phyloP scores from a whole-genome alignment of 2,888 invertebrate genomes.

The Drosophila colorata region DNA sequence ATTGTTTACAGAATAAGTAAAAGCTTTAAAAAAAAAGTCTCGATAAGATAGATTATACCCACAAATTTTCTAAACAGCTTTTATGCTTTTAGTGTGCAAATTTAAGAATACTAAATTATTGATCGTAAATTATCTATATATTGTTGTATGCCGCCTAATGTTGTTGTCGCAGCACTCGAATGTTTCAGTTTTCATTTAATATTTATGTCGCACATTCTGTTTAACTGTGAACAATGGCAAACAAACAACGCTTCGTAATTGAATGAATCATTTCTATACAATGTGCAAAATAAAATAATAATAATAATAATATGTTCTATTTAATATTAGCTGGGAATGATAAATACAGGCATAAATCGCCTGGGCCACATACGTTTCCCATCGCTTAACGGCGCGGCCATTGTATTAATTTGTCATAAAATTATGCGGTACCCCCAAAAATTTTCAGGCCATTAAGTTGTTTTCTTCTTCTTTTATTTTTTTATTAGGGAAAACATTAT shows the following conservation, averaged over 20 bases:
- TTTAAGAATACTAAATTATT: slow-evolving; percentile 53
- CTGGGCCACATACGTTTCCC: slow-evolving; percentile 53
- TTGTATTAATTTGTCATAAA: slow-evolving; percentile 80
- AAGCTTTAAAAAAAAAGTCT: slow-evolving; percentile 7
- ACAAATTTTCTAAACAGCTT: slow-evolving; percentile 6
- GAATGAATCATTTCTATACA: slow-evolving; percentile 72
- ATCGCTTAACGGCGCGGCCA: slow-evolving; percentile 32
- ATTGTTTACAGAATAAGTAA: background rate
- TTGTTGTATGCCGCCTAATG: slow-evolving; percentile 48
- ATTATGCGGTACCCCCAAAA: slow-evolving; percentile 62
- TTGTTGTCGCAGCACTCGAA: slow-evolving; percentile 5
- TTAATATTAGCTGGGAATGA: slow-evolving; percentile 62
- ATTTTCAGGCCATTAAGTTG: slow-evolving; percentile 43
- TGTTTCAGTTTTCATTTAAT: slow-evolving; percentile 32
- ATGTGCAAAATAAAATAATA: slow-evolving; percentile 65
- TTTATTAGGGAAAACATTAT: slow-evolving; percentile 5
- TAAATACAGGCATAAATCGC: slow-evolving; percentile 73
- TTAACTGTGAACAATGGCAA: slow-evolving; percentile 61
- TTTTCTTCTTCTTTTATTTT: slow-evolving; percentile 11
- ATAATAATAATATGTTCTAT: slow-evolving; percentile 74
- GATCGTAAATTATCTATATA: slow-evolving; percentile 71
- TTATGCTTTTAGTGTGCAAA: slow-evolving; percentile 53
- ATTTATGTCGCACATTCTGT: slow-evolving; percentile 61
- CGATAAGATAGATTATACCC: slow-evolving; percentile 21
- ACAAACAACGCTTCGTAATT: slow-evolving; percentile 57